Conservation (phyloP, 1,140 invertebrate species). For the Diachasma alloeum region DNA sequence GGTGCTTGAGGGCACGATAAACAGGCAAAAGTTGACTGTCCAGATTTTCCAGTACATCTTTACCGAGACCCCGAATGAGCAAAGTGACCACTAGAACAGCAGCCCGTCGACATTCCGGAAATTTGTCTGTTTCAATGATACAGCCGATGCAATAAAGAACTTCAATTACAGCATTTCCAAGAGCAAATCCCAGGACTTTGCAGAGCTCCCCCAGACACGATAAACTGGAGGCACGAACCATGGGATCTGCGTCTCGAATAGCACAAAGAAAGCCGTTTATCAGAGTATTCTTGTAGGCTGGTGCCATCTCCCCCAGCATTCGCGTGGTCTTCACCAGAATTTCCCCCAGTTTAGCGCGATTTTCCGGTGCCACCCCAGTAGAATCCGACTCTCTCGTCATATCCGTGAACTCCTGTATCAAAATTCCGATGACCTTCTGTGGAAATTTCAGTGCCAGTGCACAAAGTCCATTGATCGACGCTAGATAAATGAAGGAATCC, state of each 20-base stretch:
- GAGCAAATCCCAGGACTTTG: slow-evolving; percentile 75
- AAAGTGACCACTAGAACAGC: slow-evolving; percentile 78
- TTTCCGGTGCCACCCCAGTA: slow-evolving; percentile 66
- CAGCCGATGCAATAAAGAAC: slow-evolving; percentile 73
- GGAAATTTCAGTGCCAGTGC: slow-evolving; percentile 72
- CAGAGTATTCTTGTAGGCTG: slow-evolving; percentile 74
- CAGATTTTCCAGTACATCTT: slow-evolving; percentile 72
- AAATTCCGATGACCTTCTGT: slow-evolving; percentile 72
- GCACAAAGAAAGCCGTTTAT: slow-evolving; percentile 78
- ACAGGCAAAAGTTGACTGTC: slow-evolving; percentile 73
- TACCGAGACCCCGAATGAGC: slow-evolving; percentile 77
- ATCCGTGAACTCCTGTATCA: slow-evolving; percentile 71
- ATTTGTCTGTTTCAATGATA: slow-evolving; percentile 75
- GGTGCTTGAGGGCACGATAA: slow-evolving; percentile 74
- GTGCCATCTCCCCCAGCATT: slow-evolving; percentile 77
- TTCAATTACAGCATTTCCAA: slow-evolving; percentile 78
- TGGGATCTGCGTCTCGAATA: slow-evolving; percentile 73
- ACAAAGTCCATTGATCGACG: slow-evolving; percentile 79
- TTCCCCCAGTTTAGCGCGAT: slow-evolving; percentile 84
- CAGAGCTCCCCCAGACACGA: slow-evolving; percentile 89
- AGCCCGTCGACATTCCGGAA: slow-evolving; percentile 78
- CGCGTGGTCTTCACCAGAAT: slow-evolving; percentile 78
- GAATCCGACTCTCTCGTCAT: slow-evolving; percentile 51
- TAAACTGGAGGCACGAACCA: slow-evolving; percentile 83
- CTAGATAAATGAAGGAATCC: slow-evolving; percentile 86